Percentiles rank a stretch among this genome's conserved stretches.
Evolutionary conservation across 2,797 vertebrate species (phyloP).

Genomic region (Phaenicophaeus curvirostris): DNA sequence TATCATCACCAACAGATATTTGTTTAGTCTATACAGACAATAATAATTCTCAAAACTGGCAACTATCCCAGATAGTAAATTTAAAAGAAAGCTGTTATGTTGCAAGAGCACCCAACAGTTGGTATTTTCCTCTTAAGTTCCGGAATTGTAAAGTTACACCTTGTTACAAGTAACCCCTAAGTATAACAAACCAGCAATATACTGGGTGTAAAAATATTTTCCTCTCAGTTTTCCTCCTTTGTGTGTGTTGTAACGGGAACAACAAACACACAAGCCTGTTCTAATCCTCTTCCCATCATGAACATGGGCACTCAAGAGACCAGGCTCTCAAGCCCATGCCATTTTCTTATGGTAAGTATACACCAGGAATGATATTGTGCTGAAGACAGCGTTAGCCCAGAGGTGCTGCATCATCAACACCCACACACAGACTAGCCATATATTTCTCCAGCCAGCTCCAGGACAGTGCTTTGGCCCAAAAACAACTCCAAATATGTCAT

Average conservation of each 20-base stretch:
- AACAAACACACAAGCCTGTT: fast-evolving
- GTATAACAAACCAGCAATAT: not conserved
- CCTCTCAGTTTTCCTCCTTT: not conserved
- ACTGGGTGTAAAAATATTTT: not conserved
- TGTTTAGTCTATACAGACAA: not conserved
- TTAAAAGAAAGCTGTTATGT: not conserved
- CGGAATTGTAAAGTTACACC: not conserved
- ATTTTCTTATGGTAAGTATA: not conserved
- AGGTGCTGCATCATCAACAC: not conserved
- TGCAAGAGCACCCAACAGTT: not conserved
- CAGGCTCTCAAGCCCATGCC: not conserved
- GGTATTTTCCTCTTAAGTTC: not conserved
- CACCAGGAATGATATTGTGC: not conserved
- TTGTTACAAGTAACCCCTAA: not conserved
- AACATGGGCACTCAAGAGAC: not conserved
- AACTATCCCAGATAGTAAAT: not conserved
- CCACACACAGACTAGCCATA: fast-evolving
- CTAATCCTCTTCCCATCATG: not conserved
- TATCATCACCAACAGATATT: not conserved
- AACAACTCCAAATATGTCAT: not conserved
- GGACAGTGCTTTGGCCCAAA: not conserved
- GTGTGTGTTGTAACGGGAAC: not conserved
- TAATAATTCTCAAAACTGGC: not conserved
- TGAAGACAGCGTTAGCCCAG: not conserved
- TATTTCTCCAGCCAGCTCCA: not conserved